Conservation (phyloP, 2,888 invertebrate genomes). For the Subacronicta megacephala region DNA sequence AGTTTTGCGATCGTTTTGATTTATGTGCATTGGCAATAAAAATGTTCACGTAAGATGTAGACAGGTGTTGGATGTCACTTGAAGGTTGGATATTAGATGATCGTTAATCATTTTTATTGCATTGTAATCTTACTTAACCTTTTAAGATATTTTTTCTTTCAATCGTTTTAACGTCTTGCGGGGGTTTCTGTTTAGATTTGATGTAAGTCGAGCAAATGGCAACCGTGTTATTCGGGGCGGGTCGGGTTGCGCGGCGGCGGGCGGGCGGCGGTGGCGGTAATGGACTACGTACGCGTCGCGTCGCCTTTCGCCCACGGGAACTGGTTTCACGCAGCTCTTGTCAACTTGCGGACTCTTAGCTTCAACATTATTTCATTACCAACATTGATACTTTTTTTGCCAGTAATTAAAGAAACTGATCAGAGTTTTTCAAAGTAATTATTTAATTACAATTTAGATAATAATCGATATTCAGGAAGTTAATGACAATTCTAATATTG, state of each 20-base stretch:
- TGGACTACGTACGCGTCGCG: conserved; percentile 57
- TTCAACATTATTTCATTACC: conserved; percentile 55
- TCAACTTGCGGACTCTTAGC: conserved; percentile 59
- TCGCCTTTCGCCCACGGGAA: conserved; percentile 77
- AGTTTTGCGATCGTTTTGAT: conserved; percentile 32
- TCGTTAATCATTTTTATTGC: conserved; percentile 1
- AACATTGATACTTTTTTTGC: conserved; percentile 10
- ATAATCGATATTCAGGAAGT: conserved; percentile 2
- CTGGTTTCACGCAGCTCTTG: conserved; percentile 70
- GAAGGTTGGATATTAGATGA: conserved; percentile 1
- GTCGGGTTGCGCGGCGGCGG: conserved; percentile 53
- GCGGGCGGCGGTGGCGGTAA: conserved; percentile 45
- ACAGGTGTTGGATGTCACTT: conserved; percentile 23
- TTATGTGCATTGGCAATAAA: conserved; percentile 35
- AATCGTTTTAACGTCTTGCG: conserved; percentile 20
- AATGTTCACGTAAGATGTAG: conserved; percentile 21
- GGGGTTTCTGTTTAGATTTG: conserved; percentile 39
- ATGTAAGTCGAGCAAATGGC: conserved; percentile 53
- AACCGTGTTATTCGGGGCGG: conserved; percentile 55
- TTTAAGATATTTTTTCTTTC: conserved; percentile 5
- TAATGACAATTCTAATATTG: conserved; percentile 53
- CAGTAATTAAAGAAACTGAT: conserved; percentile 16
- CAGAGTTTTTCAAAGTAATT: too few relatives aligned
- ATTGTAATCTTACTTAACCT: background rate
- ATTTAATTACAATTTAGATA: too few relatives aligned